Conservation (phyloP, 2,888 invertebrate species). For the Globia sparganii region DNA sequence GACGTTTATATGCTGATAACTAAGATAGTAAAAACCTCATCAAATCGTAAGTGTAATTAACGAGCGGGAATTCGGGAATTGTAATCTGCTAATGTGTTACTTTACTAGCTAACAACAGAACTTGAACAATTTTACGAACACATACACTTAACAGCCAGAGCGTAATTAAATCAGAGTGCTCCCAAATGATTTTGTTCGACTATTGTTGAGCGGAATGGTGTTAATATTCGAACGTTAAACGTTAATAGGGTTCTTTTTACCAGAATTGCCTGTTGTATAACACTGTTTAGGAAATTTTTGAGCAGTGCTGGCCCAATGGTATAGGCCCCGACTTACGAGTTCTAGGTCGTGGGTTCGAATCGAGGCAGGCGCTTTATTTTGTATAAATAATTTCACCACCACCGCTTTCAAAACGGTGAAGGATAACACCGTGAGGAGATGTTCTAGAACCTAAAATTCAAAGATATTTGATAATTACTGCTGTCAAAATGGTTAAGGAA, state of each 20-base stretch:
- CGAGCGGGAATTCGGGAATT: background rate
- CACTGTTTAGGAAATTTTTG: background rate
- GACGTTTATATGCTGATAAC: background rate
- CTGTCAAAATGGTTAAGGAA: no score
- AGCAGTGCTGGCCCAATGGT: no score
- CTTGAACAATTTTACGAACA: conserved; percentile 38
- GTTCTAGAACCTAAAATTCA: no score
- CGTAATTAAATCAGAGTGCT: conserved; percentile 57
- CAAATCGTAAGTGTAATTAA: conserved; percentile 28
- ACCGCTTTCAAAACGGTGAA: no score
- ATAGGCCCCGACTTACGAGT: no score
- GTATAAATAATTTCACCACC: no score
- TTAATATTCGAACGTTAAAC: background rate
- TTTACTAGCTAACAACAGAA: conserved; percentile 18
- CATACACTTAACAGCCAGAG: conserved; percentile 17
- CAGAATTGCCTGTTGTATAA: background rate
- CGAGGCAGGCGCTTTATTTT: no score
- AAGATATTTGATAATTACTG: no score
- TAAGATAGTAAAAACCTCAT: conserved; percentile 4
- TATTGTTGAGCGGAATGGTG: background rate
- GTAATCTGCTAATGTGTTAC: conserved; percentile 38
- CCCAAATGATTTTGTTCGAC: conserved; percentile 37
- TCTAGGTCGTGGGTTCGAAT: no score
- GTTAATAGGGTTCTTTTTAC: background rate
- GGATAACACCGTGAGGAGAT: no score